Percentiles rank a stretch among this genome's conserved stretches.
Evolutionary conservation across 1,140 invertebrate genomes (phyloP).

Genomic region (Danaus melanippus): DNA sequence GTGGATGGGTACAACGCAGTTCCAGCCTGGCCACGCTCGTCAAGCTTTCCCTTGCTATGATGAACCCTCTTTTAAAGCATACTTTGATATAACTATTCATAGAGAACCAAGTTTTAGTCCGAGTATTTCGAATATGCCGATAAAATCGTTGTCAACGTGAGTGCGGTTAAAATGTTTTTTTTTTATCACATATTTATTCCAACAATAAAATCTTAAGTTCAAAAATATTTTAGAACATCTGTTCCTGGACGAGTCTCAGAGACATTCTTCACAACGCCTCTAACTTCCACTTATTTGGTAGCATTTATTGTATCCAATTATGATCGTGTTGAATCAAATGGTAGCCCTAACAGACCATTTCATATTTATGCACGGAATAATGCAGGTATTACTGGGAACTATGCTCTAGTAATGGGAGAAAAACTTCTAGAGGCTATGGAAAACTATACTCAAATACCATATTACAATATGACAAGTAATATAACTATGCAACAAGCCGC

Average conservation of each 20-base stretch:
- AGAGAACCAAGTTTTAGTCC: constrained; percentile 50
- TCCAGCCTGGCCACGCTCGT: constrained; percentile 86
- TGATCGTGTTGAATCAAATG: constrained; percentile 21
- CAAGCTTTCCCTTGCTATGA: constrained; percentile 92
- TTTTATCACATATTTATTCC: too few species aligned
- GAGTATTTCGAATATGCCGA: constrained; percentile 70
- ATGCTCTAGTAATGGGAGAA: constrained; percentile 71
- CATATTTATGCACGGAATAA: constrained; percentile 81
- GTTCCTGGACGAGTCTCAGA: constrained; percentile 36
- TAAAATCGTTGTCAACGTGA: constrained; percentile 30
- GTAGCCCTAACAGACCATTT: constrained; percentile 64
- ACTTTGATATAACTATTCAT: constrained; percentile 78
- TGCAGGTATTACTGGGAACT: constrained; percentile 75
- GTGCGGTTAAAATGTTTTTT: constrained; percentile 9
- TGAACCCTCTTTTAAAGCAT: constrained; percentile 88
- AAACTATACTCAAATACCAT: constrained; percentile 62
- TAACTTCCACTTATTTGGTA: constrained; percentile 90
- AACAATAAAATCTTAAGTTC: not conserved
- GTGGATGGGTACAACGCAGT: constrained; percentile 83
- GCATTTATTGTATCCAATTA: constrained; percentile 91
- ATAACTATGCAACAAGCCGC: constrained; percentile 77
- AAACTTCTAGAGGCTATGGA: constrained; percentile 67
- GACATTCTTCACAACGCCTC: constrained; percentile 72
- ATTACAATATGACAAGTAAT: constrained; percentile 64
- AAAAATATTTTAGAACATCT: constrained; percentile 11